Conservation (phyloP, 1,140 invertebrate genomes). For the Ceratina japonica region DNA sequence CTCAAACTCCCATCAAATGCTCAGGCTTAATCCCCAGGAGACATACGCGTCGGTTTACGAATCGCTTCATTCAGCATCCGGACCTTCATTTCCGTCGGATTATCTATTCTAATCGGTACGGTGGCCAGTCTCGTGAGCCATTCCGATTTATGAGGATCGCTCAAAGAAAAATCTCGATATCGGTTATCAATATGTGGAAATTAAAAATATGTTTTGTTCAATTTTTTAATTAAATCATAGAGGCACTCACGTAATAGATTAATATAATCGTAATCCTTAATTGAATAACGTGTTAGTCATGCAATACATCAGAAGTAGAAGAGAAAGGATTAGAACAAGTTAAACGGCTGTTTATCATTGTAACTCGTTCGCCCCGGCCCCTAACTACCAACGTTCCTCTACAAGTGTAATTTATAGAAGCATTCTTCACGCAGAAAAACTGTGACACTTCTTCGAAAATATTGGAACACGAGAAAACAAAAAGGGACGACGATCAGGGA, state of each 20-base stretch:
- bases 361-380: no score
- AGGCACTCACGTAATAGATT: no score
- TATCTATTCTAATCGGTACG: constrained; percentile 3
- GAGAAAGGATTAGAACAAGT: background rate
- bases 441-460: background rate
- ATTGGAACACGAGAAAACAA: background rate
- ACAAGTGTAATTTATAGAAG: constrained; percentile 1
- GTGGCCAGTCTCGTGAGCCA: background rate
- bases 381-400: background rate
- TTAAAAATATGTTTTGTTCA: no score
- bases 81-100: constrained; percentile 5
- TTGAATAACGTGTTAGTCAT: no score
- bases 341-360: no score
- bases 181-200: no score
- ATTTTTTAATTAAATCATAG: no score
- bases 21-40: constrained; percentile 51
- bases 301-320: background rate
- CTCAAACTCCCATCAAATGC: constrained; percentile 34
- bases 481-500: background rate
- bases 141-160: no score
- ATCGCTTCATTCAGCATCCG: constrained; percentile 34
- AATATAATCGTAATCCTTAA: no score
- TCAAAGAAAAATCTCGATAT: background rate
- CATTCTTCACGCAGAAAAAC: background rate
- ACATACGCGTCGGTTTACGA: constrained; percentile 54